A percentile compares a stretch with the other conserved stretches of the same genome.
These are phyloP conservation scores for Antedon bifida DNA, from an alignment of 35 echinoderm and acorn worm genomes.

Conservation along the genomic window DNA sequence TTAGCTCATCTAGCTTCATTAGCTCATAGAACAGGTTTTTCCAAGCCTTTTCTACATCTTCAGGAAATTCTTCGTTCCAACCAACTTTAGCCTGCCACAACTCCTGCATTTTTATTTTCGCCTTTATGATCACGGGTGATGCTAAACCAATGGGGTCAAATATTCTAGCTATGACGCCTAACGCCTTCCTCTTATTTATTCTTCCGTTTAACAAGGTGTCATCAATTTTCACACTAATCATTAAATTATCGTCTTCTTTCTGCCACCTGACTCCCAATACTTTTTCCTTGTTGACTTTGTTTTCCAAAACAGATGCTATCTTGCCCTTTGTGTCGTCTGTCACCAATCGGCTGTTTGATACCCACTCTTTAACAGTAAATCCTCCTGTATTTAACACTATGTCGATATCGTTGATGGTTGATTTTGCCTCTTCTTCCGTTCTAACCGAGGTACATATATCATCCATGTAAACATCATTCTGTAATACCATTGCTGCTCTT, in stretches of 20 bases:
- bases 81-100: no score
- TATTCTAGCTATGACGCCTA: neutral
- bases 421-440: neutral
- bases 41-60: no score
- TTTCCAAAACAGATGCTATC: neutral
- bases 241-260: constrained; percentile 3
- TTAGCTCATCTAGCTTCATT: neutral
- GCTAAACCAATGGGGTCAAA: no score
- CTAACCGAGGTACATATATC: neutral
- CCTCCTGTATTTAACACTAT: constrained; percentile 26
- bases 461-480: neutral
- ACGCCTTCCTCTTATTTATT: constrained; percentile 11
- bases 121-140: no score
- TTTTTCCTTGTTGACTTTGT: constrained; percentile 21
- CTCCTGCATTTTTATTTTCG: no score
- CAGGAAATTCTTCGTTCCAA: no score
- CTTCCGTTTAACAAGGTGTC: neutral
- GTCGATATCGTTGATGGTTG: neutral
- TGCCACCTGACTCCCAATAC: constrained; percentile 35
- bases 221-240: neutral
- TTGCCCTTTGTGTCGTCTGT: neutral
- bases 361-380: constrained; percentile 46
- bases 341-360: constrained; percentile 11
- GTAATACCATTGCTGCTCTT: neutral
- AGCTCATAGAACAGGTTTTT: neutral